Conservation (phyloP, 2,113 vertebrate genomes). For the Cebus imitator region DNA sequence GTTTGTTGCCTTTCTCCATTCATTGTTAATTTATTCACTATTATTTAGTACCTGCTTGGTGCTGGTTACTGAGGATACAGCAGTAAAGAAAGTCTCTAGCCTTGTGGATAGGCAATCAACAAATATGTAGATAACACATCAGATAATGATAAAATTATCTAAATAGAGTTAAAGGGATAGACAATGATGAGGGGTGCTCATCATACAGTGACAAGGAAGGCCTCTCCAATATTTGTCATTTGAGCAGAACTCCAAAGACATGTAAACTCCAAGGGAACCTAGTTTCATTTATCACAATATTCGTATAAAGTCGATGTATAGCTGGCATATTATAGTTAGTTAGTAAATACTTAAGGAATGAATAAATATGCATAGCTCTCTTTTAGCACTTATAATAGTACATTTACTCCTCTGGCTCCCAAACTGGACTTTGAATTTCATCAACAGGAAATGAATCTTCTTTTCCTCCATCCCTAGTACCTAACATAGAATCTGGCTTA, state of each 20-base stretch:
- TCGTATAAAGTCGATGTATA: not conserved
- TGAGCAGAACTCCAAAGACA: not conserved
- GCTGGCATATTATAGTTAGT: not conserved
- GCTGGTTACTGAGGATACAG: not conserved
- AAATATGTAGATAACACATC: not conserved
- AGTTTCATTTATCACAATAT: not conserved
- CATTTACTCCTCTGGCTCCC: not conserved
- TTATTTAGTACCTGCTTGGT: not conserved
- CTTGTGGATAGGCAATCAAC: not conserved
- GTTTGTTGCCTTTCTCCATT: not conserved
- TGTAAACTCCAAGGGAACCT: not conserved
- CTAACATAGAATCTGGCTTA: not conserved
- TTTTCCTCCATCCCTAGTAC: not conserved
- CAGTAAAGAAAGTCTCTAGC: not conserved
- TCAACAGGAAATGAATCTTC: not conserved
- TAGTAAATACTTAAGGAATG: not conserved
- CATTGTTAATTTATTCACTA: not conserved
- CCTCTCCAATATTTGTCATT: not conserved
- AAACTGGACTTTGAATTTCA: not conserved
- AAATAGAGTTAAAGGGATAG: not conserved
- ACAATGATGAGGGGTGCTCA: not conserved
- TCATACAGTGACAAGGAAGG: not conserved
- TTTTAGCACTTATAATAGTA: not conserved
- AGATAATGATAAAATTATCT: not conserved
- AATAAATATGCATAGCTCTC: not conserved